Percentiles rank a stretch among this genome's conserved stretches.
Evolutionary conservation across 2,797 vertebrate species (phyloP).

Genomic region (Chiloscyllium punctatum): DNA sequence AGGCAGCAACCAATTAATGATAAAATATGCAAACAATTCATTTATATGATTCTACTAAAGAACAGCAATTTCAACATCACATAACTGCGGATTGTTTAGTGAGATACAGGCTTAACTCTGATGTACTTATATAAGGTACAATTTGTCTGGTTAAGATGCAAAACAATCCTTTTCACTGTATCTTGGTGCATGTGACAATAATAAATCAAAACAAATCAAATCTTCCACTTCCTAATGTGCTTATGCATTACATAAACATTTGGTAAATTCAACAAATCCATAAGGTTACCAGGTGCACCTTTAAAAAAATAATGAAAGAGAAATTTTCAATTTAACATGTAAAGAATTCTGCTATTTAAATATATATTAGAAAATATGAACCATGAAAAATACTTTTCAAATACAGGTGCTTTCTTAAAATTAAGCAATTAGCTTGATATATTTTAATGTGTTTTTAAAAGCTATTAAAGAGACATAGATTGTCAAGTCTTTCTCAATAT

Average conservation of each 20-base stretch:
- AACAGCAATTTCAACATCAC: not conserved
- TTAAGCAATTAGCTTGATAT: not conserved
- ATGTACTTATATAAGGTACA: too few relatives aligned
- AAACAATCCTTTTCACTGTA: too few relatives aligned
- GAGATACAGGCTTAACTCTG: not conserved
- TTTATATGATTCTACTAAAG: not conserved
- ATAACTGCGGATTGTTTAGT: not conserved
- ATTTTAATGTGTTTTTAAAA: not conserved
- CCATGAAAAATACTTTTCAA: not conserved
- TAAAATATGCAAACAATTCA: not conserved
- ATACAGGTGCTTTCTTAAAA: not conserved
- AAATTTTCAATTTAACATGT: not conserved
- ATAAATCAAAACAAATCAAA: too few relatives aligned
- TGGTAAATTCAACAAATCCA: not conserved
- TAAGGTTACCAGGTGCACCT: not conserved
- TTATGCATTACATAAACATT: not conserved
- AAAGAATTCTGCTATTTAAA: not conserved
- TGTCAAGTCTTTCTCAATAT: not conserved
- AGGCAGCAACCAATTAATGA: not conserved
- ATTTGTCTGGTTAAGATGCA: too few relatives aligned
- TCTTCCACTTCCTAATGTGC: not conserved
- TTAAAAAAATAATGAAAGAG: not conserved
- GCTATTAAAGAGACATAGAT: not conserved
- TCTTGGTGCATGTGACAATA: too few relatives aligned
- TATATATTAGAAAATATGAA: not conserved